Evolutionary conservation across 2,888 invertebrate genomes (phyloP).

Genomic region (Coremacera marginata): DNA sequence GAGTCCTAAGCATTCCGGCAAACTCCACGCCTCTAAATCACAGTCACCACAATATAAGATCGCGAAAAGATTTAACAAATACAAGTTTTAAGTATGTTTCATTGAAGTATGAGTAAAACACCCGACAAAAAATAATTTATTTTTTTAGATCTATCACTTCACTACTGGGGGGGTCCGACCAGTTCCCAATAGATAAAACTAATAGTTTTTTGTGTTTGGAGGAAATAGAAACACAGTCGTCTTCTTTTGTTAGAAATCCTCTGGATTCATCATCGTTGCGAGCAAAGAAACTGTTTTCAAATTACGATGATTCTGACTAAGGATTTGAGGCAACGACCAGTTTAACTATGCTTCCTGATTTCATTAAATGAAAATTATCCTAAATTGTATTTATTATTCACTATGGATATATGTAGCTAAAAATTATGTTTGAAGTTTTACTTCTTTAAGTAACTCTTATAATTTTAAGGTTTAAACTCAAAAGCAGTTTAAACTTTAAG

Average conservation of each 20-base stretch:
- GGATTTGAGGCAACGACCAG: background rate
- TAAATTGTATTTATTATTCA: background rate
- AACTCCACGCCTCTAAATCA: conserved; percentile 68
- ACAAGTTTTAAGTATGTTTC: conserved; percentile 53
- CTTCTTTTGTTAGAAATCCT: conserved; percentile 49
- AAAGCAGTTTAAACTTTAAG: background rate
- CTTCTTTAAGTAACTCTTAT: background rate
- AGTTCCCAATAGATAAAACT: conserved; percentile 37
- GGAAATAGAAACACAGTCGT: conserved; percentile 51
- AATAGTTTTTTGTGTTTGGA: conserved; percentile 51
- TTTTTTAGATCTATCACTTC: conserved; percentile 46
- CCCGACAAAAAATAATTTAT: background rate
- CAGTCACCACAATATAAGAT: conserved; percentile 56
- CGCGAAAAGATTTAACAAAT: conserved; percentile 60
- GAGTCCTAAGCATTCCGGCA: conserved; percentile 53
- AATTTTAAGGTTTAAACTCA: background rate
- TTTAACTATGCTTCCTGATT: background rate
- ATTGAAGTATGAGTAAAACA: background rate
- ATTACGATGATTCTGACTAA: conserved; percentile 62
- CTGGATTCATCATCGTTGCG: conserved; percentile 61
- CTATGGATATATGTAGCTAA: background rate
- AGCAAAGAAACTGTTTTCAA: conserved; percentile 62
- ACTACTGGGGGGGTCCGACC: conserved; percentile 13
- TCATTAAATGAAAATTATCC: conserved; percentile 30
- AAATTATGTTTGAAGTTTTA: background rate